These are phyloP conservation scores for Callospermophilus lateralis DNA, from an alignment of 2,113 vertebrate species.

Conservation along the genomic window DNA sequence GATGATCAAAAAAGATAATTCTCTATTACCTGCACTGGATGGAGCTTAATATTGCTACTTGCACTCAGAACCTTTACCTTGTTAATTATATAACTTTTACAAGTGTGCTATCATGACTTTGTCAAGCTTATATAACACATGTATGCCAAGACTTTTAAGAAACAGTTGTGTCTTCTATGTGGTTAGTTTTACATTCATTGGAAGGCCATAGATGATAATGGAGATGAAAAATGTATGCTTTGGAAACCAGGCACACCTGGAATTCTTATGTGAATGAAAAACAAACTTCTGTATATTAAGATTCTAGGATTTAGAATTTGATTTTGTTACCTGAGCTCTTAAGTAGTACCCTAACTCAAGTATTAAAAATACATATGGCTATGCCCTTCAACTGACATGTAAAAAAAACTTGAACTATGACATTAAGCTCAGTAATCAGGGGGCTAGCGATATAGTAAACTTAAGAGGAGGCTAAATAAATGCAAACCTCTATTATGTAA, in stretches of 20 bases:
- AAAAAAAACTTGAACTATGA: neutral
- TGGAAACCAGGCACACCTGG: neutral
- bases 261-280: neutral
- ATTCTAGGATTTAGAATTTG: neutral
- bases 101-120: neutral
- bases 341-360: neutral
- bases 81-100: neutral
- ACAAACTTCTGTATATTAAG: neutral
- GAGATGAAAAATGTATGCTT: neutral
- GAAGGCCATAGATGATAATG: neutral
- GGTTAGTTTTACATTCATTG: neutral
- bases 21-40: neutral
- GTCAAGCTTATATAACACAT: neutral
- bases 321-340: neutral
- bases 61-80: neutral
- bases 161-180: neutral
- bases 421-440: neutral
- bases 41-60: neutral
- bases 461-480: neutral
- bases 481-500: neutral
- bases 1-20: neutral
- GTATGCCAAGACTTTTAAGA: neutral
- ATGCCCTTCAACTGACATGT: neutral
- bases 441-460: neutral
- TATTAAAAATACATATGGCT: neutral